phyloP scores from a whole-genome alignment of 2,888 invertebrate genomes.

The Euzophera pinguis region DNA sequence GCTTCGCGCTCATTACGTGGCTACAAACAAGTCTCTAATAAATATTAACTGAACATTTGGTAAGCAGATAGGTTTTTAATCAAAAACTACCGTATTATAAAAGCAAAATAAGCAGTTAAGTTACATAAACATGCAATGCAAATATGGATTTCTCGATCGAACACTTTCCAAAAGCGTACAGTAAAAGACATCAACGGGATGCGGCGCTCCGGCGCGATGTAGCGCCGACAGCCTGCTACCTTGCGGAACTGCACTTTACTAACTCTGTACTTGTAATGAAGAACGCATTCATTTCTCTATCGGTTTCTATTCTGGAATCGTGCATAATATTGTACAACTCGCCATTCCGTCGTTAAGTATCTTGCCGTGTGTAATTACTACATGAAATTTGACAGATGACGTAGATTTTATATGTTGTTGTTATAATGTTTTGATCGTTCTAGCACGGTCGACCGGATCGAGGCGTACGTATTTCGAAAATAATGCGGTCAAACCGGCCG shows the following conservation, averaged over 20 bases:
- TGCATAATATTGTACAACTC: too few species aligned
- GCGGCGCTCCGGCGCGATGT: slow-evolving; percentile 23
- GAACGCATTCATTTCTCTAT: background rate
- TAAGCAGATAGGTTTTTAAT: slow-evolving; percentile 20
- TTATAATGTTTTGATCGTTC: slow-evolving; percentile 75
- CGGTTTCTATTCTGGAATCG: too few species aligned
- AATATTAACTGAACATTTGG: slow-evolving; percentile 12
- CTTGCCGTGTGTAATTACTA: background rate
- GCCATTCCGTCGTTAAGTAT: too few species aligned
- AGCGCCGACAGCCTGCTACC: background rate
- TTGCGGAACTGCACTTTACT: background rate
- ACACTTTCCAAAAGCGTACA: slow-evolving; percentile 68
- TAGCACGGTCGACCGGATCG: slow-evolving; percentile 73
- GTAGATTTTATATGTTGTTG: slow-evolving; percentile 60
- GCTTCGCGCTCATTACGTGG: slow-evolving; percentile 7
- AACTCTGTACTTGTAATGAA: background rate
- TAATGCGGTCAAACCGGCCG: slow-evolving; percentile 79
- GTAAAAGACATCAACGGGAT: slow-evolving; percentile 76
- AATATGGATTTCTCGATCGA: slow-evolving; percentile 51
- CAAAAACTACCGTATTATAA: slow-evolving; percentile 20
- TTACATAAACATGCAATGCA: slow-evolving; percentile 46
- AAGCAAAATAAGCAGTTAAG: slow-evolving; percentile 20
- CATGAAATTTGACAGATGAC: slow-evolving; percentile 28
- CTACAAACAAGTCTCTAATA: slow-evolving; percentile 11
- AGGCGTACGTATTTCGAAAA: slow-evolving; percentile 77